Base-by-base conservation (phyloP, 2,113 vertebrate genomes). In the Rhinopomastus cyanomelas region DNA sequence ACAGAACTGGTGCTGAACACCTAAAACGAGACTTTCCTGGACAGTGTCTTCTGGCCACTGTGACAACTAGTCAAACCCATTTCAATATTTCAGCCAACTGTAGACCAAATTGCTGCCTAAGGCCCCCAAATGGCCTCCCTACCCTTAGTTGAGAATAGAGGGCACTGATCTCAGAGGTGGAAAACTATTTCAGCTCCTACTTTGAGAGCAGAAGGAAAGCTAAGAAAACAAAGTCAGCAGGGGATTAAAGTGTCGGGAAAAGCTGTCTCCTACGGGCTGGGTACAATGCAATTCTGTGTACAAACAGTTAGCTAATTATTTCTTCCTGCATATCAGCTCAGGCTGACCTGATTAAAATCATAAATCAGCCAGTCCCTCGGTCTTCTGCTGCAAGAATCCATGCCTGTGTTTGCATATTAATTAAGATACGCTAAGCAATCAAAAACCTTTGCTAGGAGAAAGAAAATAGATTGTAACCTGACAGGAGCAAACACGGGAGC, bases 321-420 rank as follows among this genome's bases (percentile, higher is more conserved):
- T 95, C 93, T 96, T 88, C 39, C 32, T 77, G 78, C 39, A 42
- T 78, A 95, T 95, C 93, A 95, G 94, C 86, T 85, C 83, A 92
- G 53, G 42, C 62, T 88, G 87, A 91, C 68, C 93, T 96, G 96
- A 96, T 97, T 96, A 97, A 96, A 97, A 92, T 88, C 66, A 90
- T 94, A 95, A 97, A 94, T 97, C 91, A 92, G 62, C 49, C 83
- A 82, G 34, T 76, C 73, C 84, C 87, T 96, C 89, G n/a, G 44
- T 88, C 73, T 83, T 95, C 60, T 91, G 79, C 91, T 56, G 69
- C 1, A 8, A 87, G 77, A 95, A 91, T 71, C 71, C 84, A 85
- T 44, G 91, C 67, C 55, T 88, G 37, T 69, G 53, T 91, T 90
- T 77, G 72, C 75, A 78, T 95, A 85, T 94, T 94, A 93, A 93